These are phyloP conservation scores for Homalodisca vitripennis DNA, from an alignment of 1,140 invertebrate species.

Conservation along the genomic window DNA sequence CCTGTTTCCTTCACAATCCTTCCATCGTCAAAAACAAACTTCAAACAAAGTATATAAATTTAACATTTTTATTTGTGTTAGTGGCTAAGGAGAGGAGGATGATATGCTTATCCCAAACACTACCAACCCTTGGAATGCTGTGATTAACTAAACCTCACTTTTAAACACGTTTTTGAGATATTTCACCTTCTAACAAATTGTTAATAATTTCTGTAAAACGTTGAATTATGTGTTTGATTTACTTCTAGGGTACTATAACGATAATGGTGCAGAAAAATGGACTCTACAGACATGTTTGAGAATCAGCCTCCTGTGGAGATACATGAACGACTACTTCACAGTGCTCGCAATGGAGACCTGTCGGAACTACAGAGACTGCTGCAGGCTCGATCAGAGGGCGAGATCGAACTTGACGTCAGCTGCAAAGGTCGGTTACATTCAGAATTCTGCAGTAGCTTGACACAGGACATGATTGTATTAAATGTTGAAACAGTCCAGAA, in stretches of 20 bases:
- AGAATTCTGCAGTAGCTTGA: not conserved
- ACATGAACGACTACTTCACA: constrained; percentile 41
- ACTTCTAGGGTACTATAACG: no score
- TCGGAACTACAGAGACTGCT: constrained; percentile 45
- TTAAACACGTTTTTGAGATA: not conserved
- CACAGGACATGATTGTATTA: not conserved
- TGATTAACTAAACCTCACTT: no score
- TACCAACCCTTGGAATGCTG: no score
- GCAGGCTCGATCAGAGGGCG: constrained; percentile 39
- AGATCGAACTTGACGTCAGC: constrained; percentile 49
- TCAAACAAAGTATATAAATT: no score
- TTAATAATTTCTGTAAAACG: no score
- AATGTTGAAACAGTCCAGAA: not conserved
- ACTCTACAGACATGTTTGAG: not conserved
- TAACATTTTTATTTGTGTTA: no score
- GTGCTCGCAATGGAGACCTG: constrained; percentile 48
- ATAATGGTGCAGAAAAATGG: no score
- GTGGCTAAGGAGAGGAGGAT: no score
- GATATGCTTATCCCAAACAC: no score
- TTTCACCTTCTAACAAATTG: not conserved
- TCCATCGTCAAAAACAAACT: no score
- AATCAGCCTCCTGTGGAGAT: not conserved
- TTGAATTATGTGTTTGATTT: no score
- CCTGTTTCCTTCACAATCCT: no score
- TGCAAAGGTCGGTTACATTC: constrained; percentile 49